Conservation (phyloP, 1,140 invertebrate species). For the Riptortus pedestris region DNA sequence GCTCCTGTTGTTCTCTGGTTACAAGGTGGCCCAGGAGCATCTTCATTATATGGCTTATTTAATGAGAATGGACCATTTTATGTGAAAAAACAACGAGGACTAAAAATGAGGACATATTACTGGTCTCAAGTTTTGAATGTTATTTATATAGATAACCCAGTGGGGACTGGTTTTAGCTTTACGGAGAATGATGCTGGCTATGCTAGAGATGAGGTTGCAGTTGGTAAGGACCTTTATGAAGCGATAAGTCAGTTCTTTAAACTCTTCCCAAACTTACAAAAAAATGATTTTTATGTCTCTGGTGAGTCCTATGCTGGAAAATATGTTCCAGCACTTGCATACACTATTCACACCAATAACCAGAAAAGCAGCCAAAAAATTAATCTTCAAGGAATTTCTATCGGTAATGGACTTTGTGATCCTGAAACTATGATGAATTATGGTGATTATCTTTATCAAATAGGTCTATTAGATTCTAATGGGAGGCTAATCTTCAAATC, state of each 20-base stretch:
- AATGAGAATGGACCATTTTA: constrained; percentile 49
- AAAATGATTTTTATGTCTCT: constrained; percentile 54
- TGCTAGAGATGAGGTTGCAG: constrained; percentile 51
- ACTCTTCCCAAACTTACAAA: constrained; percentile 40
- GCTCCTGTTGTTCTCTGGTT: constrained; percentile 64
- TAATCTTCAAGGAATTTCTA: constrained; percentile 57
- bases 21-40: constrained; percentile 71
- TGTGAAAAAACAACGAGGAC: constrained; percentile 40
- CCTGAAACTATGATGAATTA: constrained; percentile 69
- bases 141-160: constrained; percentile 80
- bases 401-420: constrained; percentile 76
- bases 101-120: constrained; percentile 51
- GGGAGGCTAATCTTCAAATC: constrained; percentile 33
- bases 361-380: constrained; percentile 49
- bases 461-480: constrained; percentile 46
- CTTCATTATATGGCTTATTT: constrained; percentile 70
- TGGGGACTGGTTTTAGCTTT: constrained; percentile 69
- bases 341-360: constrained; percentile 62
- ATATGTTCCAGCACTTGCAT: constrained; percentile 55
- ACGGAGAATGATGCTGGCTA: constrained; percentile 51
- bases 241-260: constrained; percentile 60
- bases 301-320: constrained; percentile 80
- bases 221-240: constrained; percentile 54
- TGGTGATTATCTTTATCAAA: constrained; percentile 68
- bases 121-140: constrained; percentile 66